Conservation (phyloP, 2,113 vertebrate genomes). For the Gallinago jamesoni region DNA sequence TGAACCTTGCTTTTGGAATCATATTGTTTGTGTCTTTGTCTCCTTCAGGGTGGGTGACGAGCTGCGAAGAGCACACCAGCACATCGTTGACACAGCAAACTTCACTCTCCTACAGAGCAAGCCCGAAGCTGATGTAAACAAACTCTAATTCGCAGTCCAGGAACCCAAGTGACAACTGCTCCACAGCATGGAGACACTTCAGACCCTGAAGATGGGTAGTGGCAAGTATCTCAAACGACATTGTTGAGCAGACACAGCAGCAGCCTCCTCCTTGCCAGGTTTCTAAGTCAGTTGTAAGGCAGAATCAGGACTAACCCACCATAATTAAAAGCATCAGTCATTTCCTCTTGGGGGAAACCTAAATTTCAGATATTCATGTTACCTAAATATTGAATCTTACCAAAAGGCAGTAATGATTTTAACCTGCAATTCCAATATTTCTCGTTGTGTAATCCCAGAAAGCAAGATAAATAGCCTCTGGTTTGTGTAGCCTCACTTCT, state of each 20-base stretch:
- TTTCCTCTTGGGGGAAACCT: not conserved
- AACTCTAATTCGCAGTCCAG: not conserved
- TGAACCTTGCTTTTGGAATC: not conserved
- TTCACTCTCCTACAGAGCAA: not conserved
- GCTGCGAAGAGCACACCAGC: not conserved
- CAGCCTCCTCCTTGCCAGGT: not conserved
- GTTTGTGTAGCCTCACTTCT: not conserved
- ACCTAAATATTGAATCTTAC: not conserved
- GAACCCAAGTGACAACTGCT: not conserved
- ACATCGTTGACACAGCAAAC: not conserved
- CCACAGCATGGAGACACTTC: not conserved
- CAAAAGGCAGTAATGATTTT: not conserved
- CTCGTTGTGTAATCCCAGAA: not conserved
- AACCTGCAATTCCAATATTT: not conserved
- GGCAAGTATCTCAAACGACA: not conserved
- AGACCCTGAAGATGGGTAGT: not conserved
- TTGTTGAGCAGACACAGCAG: not conserved
- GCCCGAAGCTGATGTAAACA: not conserved
- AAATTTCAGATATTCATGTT: not conserved
- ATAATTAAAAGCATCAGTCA: not conserved
- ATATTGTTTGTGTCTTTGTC: slow-evolving; percentile 4
- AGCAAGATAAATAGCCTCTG: not conserved
- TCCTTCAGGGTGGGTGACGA: slow-evolving; percentile 18
- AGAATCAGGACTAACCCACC: not conserved
- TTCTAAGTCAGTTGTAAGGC: not conserved